Evolutionary conservation across 2,797 vertebrate genomes (phyloP), one percentile per base, ranked within the genome.

Genomic region (Rousettus madagascariensis): DNA sequence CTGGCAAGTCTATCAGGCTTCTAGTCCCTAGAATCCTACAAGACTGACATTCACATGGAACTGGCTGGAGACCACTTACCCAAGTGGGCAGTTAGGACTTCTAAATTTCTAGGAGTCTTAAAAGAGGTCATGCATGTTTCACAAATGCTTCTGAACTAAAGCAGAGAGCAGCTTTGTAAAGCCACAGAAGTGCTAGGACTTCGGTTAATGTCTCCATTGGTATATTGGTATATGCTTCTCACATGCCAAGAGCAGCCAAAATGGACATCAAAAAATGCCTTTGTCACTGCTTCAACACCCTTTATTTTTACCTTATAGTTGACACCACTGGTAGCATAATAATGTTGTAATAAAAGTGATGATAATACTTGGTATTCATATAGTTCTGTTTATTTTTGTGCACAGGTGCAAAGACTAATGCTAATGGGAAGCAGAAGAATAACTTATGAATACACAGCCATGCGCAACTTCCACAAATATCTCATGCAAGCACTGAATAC

Each of bases 351-450:
- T 86, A 92, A 84, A 80, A 72, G 43, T 49, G 65, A 91, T 84
- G 53, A 43, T 53, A 80, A 63, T 68, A 72, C 86, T 93, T 92
- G 93, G 69, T 63, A 90, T 95, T 96, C 93, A 87, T 90, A 93
- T 69, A 80, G 66, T 78, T 93, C 92, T 85, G 46, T 80, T 96
- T 96, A 95, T 86, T 94, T 95, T 93, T 95, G 33, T 38, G 96
- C 93, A 95, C 84, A 96, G 93, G 89, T 96, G 94, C 83, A 90
- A 96, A 96, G 55, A 92, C 63, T 85, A 95, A 96, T 96, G 93
- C 84, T 95, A 96, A 95, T 92, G 68, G 55, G 24, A 93, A 66
- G 46, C 51, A 90, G 69, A 95, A 87, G 77, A 97, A 85, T 87
- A 95, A 90, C 69, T 96, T 95, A 89, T 53, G 26, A 96, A 88